phyloP scores from a whole-genome alignment of 2,113 vertebrate genomes.

The Burhinus bistriatus region DNA sequence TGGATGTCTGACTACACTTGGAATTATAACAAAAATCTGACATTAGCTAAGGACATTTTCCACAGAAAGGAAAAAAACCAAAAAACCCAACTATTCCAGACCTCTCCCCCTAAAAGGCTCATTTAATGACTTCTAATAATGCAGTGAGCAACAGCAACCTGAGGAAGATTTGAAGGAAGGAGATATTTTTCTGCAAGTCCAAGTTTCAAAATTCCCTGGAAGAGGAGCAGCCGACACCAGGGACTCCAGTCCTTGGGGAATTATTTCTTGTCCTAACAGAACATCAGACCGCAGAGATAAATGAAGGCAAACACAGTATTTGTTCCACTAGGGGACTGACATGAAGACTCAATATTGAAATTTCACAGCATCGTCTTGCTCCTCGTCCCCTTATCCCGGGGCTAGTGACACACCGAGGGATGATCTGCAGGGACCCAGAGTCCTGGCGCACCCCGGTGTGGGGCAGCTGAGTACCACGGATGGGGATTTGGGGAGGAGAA shows the following conservation, averaged over 20 bases:
- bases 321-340: neutral
- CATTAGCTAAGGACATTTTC: neutral
- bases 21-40: neutral
- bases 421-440: neutral
- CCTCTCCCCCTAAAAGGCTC: rapidly evolving
- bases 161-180: neutral
- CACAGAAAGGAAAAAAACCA: neutral
- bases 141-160: neutral
- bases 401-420: neutral
- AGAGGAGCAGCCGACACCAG: neutral
- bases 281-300: neutral
- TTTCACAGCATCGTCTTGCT: neutral
- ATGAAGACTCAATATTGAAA: neutral
- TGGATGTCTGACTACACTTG: neutral
- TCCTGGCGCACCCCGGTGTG: rapidly evolving
- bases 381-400: neutral
- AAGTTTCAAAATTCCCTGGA: neutral
- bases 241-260: neutral
- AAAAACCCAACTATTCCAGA: neutral
- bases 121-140: neutral
- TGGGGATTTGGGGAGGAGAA: too few species aligned
- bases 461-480: rapidly evolving
- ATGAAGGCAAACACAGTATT: neutral
- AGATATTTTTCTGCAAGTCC: neutral
- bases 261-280: neutral